Base-by-base conservation (phyloP, 2,888 invertebrate genomes). In the Chromoteleia sp. region DNA sequence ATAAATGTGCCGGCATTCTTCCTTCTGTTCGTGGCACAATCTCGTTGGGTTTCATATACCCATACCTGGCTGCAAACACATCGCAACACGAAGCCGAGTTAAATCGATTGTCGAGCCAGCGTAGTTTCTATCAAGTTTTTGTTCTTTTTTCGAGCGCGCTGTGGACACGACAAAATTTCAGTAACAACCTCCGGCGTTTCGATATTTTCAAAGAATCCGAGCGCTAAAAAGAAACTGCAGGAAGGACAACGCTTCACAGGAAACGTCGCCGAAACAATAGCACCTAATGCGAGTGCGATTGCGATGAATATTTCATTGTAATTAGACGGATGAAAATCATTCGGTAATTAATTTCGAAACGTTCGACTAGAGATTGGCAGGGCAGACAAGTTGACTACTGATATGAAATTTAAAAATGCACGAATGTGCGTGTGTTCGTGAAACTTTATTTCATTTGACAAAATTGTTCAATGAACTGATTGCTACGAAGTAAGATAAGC, bases 81-180 rank as follows among this genome's bases (percentile, higher is more conserved):
- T 76, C 52, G 59, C 59, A 76, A 54, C 58, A 70, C 45, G 56
- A 61, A 73, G 67, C 67, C 45, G 65, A 73, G 79, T 70, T 76
- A 81, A 83, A 84, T 84, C 82, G 82, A 82, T 77, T 81, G 82
- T 59, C 59, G 71, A 50, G 58, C 39, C 56, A 33, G 77, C 63
- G 54, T 65, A 67, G 33, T 80, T 81, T 83, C 82, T 77, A 81
- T 82, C 74, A 83, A 71, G 50, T 59, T 71, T 58, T 56, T 54
- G 43, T 61, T 12, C 59, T 67, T 74, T 80, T 59, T 48, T 25
- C 48, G 21, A 33, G 5, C 17, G 30, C 52, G 25, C 15, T 14
- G 21, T 41, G 36, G 36, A 70, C 48, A 56, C 43, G 68, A 45
- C 61, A 50, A 76, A 68, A 76, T 68, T 76, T 59, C 52, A 48